Percentiles rank a stretch among this genome's conserved stretches.
These are phyloP conservation scores for Chydorus sphaericus DNA, from an alignment of 2,888 invertebrate genomes.

Conservation along the genomic window DNA sequence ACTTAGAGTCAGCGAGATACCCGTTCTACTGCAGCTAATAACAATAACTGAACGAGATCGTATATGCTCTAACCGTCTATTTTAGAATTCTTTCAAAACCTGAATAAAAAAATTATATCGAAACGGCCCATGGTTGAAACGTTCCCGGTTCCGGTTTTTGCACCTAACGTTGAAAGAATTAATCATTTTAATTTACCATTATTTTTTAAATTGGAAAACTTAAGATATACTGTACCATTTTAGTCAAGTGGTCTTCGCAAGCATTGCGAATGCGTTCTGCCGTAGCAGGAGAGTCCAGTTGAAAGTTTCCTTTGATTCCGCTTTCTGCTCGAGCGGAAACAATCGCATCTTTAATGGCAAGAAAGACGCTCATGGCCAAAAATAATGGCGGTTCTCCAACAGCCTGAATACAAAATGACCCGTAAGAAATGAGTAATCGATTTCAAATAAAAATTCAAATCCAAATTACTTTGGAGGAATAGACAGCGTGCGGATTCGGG, in stretches of 20 bases:
- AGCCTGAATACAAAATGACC: slow-evolving; percentile 59
- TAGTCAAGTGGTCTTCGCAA: slow-evolving; percentile 30
- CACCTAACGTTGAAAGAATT: not conserved
- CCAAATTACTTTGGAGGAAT: slow-evolving; percentile 73
- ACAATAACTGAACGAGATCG: no score
- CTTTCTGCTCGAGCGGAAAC: slow-evolving; percentile 57
- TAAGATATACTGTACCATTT: slow-evolving; percentile 23
- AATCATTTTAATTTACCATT: not conserved
- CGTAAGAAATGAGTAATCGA: not conserved
- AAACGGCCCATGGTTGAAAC: slow-evolving; percentile 4
- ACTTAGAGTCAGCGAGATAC: no score
- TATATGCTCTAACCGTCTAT: no score
- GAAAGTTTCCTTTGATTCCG: slow-evolving; percentile 31
- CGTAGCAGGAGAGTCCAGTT: slow-evolving; percentile 30
- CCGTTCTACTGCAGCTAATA: no score
- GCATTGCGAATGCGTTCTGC: slow-evolving; percentile 33
- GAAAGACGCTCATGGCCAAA: slow-evolving; percentile 70
- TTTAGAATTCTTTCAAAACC: no score
- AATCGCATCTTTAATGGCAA: slow-evolving; percentile 80
- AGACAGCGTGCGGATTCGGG: slow-evolving; percentile 78
- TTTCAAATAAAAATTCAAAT: not conserved
- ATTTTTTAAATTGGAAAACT: not conserved
- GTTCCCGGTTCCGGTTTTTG: not conserved
- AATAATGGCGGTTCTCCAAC: slow-evolving; percentile 92
- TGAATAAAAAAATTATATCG: not conserved